These are phyloP conservation scores for Stenopsyche tienmushanensis DNA, from an alignment of 1,140 invertebrate species.

Conservation along the genomic window DNA sequence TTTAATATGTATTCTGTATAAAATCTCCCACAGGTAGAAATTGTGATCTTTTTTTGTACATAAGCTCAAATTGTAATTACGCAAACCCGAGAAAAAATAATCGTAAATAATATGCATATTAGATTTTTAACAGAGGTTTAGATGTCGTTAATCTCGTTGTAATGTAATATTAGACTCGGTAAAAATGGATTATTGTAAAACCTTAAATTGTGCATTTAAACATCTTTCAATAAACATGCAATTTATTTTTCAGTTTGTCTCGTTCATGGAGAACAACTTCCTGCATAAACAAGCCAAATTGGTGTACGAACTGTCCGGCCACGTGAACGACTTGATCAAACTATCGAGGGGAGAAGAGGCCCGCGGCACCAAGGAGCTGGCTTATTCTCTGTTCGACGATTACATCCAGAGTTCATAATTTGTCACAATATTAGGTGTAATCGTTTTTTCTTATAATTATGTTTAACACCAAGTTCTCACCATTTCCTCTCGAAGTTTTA, in stretches of 20 bases:
- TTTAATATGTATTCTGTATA: too few species aligned
- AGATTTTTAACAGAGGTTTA: background rate
- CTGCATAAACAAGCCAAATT: conserved; percentile 65
- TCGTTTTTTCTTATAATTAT: background rate
- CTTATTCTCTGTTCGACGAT: conserved; percentile 75
- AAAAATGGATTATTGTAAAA: too few species aligned
- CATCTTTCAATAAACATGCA: background rate
- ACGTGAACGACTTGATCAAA: conserved; percentile 69
- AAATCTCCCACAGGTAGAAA: too few species aligned
- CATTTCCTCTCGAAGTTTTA: background rate
- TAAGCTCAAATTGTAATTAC: background rate
- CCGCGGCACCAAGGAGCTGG: conserved; percentile 63
- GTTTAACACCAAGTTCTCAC: background rate
- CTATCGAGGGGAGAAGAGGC: conserved; percentile 59
- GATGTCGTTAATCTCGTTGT: background rate
- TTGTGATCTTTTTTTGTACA: too few species aligned
- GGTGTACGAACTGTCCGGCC: conserved; percentile 69
- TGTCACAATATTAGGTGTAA: background rate
- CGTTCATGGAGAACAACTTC: conserved; percentile 75
- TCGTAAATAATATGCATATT: background rate
- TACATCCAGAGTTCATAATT: conserved; percentile 55
- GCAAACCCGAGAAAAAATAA: background rate
- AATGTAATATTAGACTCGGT: background rate
- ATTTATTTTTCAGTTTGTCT: conserved; percentile 55
- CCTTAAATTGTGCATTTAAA: too few species aligned